Evolutionary conservation across 1,140 invertebrate species (phyloP).

Genomic region (Oscheius sp.): DNA sequence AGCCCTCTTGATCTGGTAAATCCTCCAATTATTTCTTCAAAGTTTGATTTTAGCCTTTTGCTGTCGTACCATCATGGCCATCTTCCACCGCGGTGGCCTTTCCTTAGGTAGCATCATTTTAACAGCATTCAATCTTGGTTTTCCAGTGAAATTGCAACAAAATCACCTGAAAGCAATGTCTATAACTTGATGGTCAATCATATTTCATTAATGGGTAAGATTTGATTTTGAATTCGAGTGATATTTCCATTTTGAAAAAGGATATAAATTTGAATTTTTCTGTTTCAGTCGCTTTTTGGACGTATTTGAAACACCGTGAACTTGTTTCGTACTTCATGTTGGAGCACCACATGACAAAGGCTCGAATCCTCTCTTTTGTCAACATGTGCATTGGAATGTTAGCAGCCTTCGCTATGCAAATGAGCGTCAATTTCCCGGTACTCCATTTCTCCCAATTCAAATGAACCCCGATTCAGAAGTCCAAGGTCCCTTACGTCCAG

Average conservation of each 20-base stretch:
- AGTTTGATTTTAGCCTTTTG: background rate
- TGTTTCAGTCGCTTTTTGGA: background rate
- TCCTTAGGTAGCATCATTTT: too few relatives aligned
- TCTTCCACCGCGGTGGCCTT: background rate
- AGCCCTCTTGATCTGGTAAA: background rate
- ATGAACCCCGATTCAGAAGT: background rate
- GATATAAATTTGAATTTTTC: too few relatives aligned
- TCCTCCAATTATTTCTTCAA: background rate
- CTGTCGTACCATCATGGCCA: background rate
- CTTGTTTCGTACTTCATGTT: background rate
- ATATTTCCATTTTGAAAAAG: too few relatives aligned
- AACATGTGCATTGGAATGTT: background rate
- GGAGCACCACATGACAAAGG: background rate
- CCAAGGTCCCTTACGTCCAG: background rate
- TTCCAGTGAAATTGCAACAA: background rate
- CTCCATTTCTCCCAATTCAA: background rate
- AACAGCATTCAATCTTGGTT: too few relatives aligned
- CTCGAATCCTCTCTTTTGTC: background rate
- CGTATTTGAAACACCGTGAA: background rate
- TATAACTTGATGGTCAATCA: conserved; percentile 2
- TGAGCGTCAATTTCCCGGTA: conserved; percentile 2
- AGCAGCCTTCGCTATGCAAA: background rate
- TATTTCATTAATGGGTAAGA: background rate
- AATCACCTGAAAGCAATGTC: conserved; percentile 7
- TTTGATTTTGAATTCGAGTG: background rate